Conservation (phyloP, 2,797 vertebrate genomes). For the Anguilla pacifica region DNA sequence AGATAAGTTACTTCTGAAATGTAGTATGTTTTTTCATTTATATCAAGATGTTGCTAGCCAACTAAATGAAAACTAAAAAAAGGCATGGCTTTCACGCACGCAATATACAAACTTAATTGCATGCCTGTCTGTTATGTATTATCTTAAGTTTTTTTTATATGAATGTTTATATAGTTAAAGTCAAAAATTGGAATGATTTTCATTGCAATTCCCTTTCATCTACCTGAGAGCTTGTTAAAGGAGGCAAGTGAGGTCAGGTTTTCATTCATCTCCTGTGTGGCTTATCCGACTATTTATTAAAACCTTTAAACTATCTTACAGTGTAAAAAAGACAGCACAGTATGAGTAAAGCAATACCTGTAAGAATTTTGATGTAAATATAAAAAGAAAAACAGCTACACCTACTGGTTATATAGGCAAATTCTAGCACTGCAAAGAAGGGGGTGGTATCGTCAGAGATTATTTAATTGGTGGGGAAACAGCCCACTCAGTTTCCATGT, state of each 20-base stretch:
- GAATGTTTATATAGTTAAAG: background rate
- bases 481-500: background rate
- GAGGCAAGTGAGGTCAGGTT: background rate
- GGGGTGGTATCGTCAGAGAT: background rate
- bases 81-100: background rate
- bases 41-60: background rate
- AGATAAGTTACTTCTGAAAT: background rate
- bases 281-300: background rate
- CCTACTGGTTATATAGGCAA: background rate
- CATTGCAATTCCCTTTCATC: background rate
- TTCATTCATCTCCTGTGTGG: background rate
- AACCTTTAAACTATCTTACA: background rate
- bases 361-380: background rate
- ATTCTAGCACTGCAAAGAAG: background rate
- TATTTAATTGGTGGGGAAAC: conserved; percentile 3
- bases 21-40: background rate
- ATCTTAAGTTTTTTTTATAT: background rate
- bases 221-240: background rate
- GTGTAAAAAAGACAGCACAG: background rate
- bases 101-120: background rate
- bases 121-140: background rate
- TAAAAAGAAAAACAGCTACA: background rate
- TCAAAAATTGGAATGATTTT: background rate
- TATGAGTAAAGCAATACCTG: background rate
- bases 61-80: background rate